Evolutionary conservation across 2,113 vertebrate species (phyloP), one percentile per base, ranked within the genome.

Genomic region (Aphyosemion australe): DNA sequence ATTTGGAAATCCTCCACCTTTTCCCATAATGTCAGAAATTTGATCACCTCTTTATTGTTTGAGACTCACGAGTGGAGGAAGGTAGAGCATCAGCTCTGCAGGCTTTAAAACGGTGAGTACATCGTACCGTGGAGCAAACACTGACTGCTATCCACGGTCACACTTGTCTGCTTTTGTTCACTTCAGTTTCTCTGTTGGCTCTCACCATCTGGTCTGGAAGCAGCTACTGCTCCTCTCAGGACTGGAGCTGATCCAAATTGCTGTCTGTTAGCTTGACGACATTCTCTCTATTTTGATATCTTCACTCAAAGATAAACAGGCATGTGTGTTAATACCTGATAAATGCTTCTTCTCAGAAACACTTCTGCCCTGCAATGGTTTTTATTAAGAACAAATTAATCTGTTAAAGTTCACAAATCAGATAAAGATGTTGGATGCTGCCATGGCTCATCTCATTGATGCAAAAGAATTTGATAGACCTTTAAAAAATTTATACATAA

Each of bases 101-200:
- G 65, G 55, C 26, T 78, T 73, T 64, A 16, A 80, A 79, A 79
- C 62, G 50, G 45, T 65, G 65, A 63, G 59, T 61, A 57, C 53
- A 60, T 54, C 68, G 61, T 21, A 31, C 68, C 65, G 67, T 59
- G 65, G 67, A 72, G 71, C 64, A 73, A 75, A 79, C 61, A 68
- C 59, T 64, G 47, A 70, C 59, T 62, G 63, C 76, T 72, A 37
- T 60, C 50, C 63, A 79, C 79, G 69, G 74, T 64, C 32, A 82
- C n/a, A 59, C 83, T 77, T 82, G 83, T 88, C 82, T 80, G 69
- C 65, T 63, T 74, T 65, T 62, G 74, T 72, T 79, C 79, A 72
- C 42, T 78, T 81, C 77, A 79, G 64, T 32, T 74, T 62, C 57
- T 72, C 41, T 4, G 8, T 71, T 65, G 64, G 62, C 68, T 76